Evolutionary conservation across 2,113 vertebrate genomes (phyloP).

Genomic region (Dendrocopos noguchii): DNA sequence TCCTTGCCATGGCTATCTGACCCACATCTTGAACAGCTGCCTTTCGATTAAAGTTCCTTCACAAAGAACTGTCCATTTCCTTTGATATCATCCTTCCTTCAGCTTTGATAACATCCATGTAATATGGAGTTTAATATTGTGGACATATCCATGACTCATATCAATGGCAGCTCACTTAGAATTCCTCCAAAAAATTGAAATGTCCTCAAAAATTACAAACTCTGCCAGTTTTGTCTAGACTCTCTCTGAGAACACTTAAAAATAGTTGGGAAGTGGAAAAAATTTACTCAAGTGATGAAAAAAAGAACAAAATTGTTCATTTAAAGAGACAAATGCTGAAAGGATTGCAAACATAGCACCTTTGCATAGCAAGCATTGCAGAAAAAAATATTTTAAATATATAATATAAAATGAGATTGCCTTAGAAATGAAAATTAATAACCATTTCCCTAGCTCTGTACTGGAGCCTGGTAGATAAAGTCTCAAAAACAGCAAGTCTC

Average conservation of each 20-base stretch:
- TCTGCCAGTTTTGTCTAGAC: background rate
- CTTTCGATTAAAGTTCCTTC: background rate
- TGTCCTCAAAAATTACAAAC: background rate
- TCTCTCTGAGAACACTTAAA: background rate
- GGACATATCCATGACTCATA: background rate
- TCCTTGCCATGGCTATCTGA: background rate
- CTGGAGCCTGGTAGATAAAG: background rate
- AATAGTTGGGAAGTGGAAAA: background rate
- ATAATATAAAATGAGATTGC: background rate
- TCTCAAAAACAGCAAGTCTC: background rate
- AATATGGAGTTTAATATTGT: background rate
- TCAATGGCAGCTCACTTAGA: background rate
- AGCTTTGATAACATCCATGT: background rate
- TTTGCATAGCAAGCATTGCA: background rate
- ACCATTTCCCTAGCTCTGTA: background rate
- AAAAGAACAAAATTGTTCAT: background rate
- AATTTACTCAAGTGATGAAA: background rate
- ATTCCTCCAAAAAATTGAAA: background rate
- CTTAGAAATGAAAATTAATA: background rate
- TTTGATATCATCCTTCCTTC: background rate
- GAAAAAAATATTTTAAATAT: background rate
- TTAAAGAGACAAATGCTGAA: background rate
- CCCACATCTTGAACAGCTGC: background rate
- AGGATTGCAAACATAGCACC: background rate
- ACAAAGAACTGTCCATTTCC: background rate